phyloP scores from a whole-genome alignment of 2,888 invertebrate genomes.

The Leptothorax acervorum region DNA sequence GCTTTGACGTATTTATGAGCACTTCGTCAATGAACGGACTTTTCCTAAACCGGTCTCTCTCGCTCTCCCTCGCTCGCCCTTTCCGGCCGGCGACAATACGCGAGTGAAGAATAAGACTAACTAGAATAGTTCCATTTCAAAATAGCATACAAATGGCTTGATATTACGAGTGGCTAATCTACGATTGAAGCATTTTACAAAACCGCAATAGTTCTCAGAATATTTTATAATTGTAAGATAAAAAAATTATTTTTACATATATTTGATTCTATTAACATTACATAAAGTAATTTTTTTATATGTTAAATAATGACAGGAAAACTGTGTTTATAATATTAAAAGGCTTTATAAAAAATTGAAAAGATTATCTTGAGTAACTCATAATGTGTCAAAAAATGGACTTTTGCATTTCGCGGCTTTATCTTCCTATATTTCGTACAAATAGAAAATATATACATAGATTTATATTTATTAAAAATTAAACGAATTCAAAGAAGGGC shows the following conservation, averaged over 20 bases:
- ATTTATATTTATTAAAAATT: conserved; percentile 12
- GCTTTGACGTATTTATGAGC: conserved; percentile 68
- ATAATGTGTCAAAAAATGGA: not conserved
- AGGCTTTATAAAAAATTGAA: not conserved
- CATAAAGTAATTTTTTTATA: not conserved
- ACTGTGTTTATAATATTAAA: not conserved
- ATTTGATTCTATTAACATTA: not conserved
- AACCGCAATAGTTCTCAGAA: not conserved
- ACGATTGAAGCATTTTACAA: not conserved
- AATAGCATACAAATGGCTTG: conserved; percentile 17
- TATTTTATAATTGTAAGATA: not conserved
- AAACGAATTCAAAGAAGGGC: no score
- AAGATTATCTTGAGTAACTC: not conserved
- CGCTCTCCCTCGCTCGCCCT: conserved; percentile 5
- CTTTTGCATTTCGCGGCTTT: not conserved
- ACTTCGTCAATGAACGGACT: conserved; percentile 68
- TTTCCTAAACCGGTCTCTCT: conserved; percentile 65
- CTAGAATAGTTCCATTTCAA: not conserved
- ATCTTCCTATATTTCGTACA: not conserved
- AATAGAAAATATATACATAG: not conserved
- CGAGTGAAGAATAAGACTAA: conserved; percentile 27
- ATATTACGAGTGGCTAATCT: not conserved
- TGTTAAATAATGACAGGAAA: not conserved
- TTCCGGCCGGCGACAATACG: conserved; percentile 47
- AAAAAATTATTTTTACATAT: not conserved